Evolutionary conservation across 2,888 invertebrate genomes (phyloP).

Genomic region (Ennomos fuscantarius): DNA sequence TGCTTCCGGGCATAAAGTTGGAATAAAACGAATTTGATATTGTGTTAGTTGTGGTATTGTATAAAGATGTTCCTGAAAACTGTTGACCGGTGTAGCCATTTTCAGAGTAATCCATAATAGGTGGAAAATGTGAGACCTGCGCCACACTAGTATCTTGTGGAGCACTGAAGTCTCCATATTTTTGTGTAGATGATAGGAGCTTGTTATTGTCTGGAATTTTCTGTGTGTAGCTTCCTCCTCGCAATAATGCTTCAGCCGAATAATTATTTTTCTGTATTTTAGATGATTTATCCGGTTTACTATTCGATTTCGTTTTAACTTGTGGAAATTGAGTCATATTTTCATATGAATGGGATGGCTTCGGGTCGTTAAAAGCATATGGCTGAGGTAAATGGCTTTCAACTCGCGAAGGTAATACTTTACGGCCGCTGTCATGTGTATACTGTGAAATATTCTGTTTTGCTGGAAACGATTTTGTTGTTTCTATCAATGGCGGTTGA

Average conservation of each 20-base stretch:
- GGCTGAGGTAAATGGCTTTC: slow-evolving; percentile 68
- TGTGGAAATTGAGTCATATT: slow-evolving; percentile 64
- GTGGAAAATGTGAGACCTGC: slow-evolving; percentile 79
- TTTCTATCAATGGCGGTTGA: slow-evolving; percentile 60
- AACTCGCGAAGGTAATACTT: slow-evolving; percentile 59
- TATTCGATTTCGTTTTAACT: slow-evolving; percentile 63
- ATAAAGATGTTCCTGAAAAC: slow-evolving; percentile 74
- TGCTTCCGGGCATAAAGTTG: slow-evolving; percentile 75
- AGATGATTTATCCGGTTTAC: slow-evolving; percentile 63
- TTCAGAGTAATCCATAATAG: slow-evolving; percentile 76
- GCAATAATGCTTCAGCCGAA: slow-evolving; percentile 75
- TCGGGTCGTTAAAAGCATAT: slow-evolving; percentile 71
- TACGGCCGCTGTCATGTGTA: slow-evolving; percentile 62
- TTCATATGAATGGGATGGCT: slow-evolving; percentile 64
- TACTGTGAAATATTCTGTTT: slow-evolving; percentile 66
- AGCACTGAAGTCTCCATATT: slow-evolving; percentile 69
- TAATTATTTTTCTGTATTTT: slow-evolving; percentile 77
- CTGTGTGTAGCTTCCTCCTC: slow-evolving; percentile 70
- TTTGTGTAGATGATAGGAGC: slow-evolving; percentile 67
- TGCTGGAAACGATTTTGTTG: slow-evolving; percentile 53
- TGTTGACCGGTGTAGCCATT: slow-evolving; percentile 73
- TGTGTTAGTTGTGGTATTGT: slow-evolving; percentile 76
- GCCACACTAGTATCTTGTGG: slow-evolving; percentile 72
- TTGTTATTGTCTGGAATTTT: slow-evolving; percentile 69
- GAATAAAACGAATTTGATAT: slow-evolving; percentile 79